Evolutionary conservation across 2,888 invertebrate genomes (phyloP).

Genomic region (Tetropium fuscum): DNA sequence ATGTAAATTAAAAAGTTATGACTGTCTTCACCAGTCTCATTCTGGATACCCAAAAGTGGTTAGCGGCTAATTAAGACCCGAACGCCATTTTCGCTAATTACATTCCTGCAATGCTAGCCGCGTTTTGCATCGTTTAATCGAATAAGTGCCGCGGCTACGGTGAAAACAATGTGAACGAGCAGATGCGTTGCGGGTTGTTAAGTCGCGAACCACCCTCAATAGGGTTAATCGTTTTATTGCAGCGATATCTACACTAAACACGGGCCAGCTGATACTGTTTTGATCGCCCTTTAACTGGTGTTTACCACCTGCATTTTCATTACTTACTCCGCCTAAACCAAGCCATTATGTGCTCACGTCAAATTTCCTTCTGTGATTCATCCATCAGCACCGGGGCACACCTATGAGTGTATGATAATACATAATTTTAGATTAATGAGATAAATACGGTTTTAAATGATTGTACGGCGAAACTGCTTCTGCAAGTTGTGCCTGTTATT

Average conservation of each 20-base stretch:
- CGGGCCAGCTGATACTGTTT: slow-evolving; percentile 35
- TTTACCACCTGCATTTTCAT: slow-evolving; percentile 36
- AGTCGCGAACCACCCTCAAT: slow-evolving; percentile 32
- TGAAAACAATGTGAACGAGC: slow-evolving; percentile 57
- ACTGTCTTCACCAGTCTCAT: too few species aligned
- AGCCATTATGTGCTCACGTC: slow-evolving; percentile 2
- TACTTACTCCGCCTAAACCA: slow-evolving; percentile 2
- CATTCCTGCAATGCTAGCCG: too few species aligned
- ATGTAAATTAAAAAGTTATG: too few species aligned
- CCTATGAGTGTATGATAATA: too few species aligned
- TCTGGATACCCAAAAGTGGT: too few species aligned
- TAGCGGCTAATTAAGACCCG: too few species aligned
- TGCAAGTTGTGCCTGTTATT: too few species aligned
- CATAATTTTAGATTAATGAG: too few species aligned
- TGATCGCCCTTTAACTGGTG: slow-evolving; percentile 34
- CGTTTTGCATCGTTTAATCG: slow-evolving; percentile 49
- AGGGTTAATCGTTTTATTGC: slow-evolving; percentile 32
- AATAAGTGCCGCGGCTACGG: slow-evolving; percentile 51
- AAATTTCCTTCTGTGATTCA: slow-evolving; percentile 24
- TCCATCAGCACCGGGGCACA: too few species aligned
- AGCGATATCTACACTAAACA: slow-evolving; percentile 36
- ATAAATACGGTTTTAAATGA: too few species aligned
- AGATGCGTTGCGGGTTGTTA: slow-evolving; percentile 50
- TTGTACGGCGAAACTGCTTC: too few species aligned
- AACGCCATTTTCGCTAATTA: too few species aligned